Conservation (phyloP, 1,140 invertebrate genomes). For the Apis mellifera region Amel_HAv3.1 CM009935.2:7726001-7726500, state of each 20-base stretch:
- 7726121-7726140: background rate
- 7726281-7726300: too few species aligned
- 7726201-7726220: background rate
- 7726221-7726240: background rate
- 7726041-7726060: constrained; percentile 56
- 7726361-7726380: background rate
- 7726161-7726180: constrained; percentile 6
- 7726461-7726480: constrained; percentile 62
- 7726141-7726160: constrained; percentile 16
- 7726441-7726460: constrained; percentile 41
- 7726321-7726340: background rate
- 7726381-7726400: background rate
- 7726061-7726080: constrained; percentile 30
- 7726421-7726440: constrained; percentile 44
- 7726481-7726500: constrained; percentile 46
- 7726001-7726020: constrained; percentile 47
- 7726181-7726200: background rate
- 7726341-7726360: background rate
- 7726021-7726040: constrained; percentile 60
- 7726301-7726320: background rate
- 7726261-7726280: too few species aligned
- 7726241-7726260: background rate
- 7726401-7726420: background rate
- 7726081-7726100: constrained; percentile 23
- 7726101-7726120: background rate